Evolutionary conservation across 2,113 vertebrate genomes (phyloP).

Genomic region (Hepsetus odoe): DNA sequence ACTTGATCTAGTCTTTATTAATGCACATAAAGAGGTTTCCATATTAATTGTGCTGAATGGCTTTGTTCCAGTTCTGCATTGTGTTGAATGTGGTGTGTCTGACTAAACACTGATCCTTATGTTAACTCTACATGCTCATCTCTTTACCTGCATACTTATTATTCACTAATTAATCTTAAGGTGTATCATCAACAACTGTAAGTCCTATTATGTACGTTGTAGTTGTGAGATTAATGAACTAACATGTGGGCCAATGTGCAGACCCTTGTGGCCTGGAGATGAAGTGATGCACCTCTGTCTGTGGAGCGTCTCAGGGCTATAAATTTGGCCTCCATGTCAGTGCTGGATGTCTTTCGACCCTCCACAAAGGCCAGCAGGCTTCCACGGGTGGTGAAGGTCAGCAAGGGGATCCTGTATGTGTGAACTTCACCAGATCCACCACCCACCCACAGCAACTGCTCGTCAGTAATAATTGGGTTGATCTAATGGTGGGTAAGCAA

Average conservation of each 20-base stretch:
- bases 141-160: too few relatives aligned
- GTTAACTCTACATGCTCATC: too few relatives aligned
- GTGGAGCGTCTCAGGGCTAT: constrained; percentile 81
- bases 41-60: too few relatives aligned
- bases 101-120: too few relatives aligned
- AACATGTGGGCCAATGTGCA: background rate
- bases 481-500: constrained; percentile 65
- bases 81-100: too few relatives aligned
- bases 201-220: too few relatives aligned
- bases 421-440: constrained; percentile 74
- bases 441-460: constrained; percentile 86
- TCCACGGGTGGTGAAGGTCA: constrained; percentile 78
- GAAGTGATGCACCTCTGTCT: constrained; percentile 74
- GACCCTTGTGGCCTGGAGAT: too few relatives aligned
- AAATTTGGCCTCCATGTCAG: constrained; percentile 82
- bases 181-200: too few relatives aligned
- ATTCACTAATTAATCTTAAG: too few relatives aligned
- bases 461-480: constrained; percentile 77
- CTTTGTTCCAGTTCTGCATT: too few relatives aligned
- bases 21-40: too few relatives aligned
- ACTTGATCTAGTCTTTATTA: too few relatives aligned
- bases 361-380: constrained; percentile 84
- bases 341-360: constrained; percentile 72
- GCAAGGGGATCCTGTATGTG: constrained; percentile 82
- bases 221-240: background rate